A percentile compares a stretch with the other conserved stretches of the same genome.
These are phyloP conservation scores for Ferrisia virgata DNA, from an alignment of 2,888 invertebrate genomes.

Conservation along the genomic window DNA sequence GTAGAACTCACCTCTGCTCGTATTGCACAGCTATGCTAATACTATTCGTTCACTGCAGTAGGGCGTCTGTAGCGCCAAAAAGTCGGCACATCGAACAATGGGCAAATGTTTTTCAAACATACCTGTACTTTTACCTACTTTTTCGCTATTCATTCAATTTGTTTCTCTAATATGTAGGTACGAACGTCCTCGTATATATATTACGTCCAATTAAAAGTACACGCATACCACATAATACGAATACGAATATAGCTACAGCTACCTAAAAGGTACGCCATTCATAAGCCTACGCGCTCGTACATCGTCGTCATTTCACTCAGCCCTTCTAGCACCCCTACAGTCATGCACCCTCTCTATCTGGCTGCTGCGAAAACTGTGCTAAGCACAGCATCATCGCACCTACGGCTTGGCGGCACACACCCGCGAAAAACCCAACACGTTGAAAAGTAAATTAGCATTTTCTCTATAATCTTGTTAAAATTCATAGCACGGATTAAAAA, in stretches of 20 bases:
- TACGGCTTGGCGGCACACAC: not conserved
- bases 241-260: not conserved
- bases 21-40: no score
- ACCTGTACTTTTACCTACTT: not conserved
- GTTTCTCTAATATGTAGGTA: no score
- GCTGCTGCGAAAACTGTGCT: no score
- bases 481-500: slow-evolving; percentile 32
- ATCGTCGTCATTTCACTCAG: not conserved
- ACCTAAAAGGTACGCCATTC: not conserved
- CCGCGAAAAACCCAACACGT: not conserved
- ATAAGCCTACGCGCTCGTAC: not conserved
- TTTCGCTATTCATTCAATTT: no score
- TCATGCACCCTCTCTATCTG: no score
- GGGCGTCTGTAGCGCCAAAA: no score
- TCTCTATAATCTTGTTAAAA: slow-evolving; percentile 25
- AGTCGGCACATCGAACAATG: not conserved
- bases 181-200: not conserved
- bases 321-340: not conserved
- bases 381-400: no score
- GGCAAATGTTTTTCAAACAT: not conserved
- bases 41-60: no score
- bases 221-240: no score
- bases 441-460: slow-evolving; percentile 32
- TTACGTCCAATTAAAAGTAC: not conserved
- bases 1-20: no score